Evolutionary conservation across 2,888 invertebrate genomes (phyloP).

Genomic region (Lampropteryx suffumata): DNA sequence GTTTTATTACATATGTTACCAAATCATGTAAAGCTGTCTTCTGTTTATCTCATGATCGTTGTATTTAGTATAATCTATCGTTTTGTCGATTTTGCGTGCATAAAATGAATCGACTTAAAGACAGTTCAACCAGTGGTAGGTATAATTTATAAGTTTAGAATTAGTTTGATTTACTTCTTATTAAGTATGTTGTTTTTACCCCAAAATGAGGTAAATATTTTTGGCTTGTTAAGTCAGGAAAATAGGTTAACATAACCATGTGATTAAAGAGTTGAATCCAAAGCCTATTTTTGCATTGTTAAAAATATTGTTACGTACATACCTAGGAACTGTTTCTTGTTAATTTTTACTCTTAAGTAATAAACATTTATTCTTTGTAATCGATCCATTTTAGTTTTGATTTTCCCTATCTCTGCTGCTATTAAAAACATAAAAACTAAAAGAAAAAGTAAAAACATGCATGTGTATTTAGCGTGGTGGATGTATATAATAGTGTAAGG

Average conservation of each 20-base stretch:
- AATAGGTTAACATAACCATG: neutral
- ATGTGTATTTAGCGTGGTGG: too few species aligned
- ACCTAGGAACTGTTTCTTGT: neutral
- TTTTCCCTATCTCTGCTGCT: neutral
- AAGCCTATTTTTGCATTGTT: conserved; percentile 9
- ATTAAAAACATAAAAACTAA: too few species aligned
- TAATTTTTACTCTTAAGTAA: conserved; percentile 7
- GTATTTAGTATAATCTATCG: neutral
- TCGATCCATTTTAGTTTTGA: conserved; percentile 10
- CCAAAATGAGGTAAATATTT: too few species aligned
- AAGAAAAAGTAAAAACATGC: too few species aligned
- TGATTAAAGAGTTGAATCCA: conserved; percentile 11
- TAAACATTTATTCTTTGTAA: conserved; percentile 10
- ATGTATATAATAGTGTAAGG: too few species aligned
- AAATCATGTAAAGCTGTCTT: conserved; percentile 4
- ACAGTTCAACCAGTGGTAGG: neutral
- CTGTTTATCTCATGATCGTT: neutral
- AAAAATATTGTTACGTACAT: neutral
- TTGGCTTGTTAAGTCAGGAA: conserved; percentile 2
- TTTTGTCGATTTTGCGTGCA: neutral
- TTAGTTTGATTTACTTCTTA: neutral
- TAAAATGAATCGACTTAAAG: neutral
- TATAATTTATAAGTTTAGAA: neutral
- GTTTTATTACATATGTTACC: conserved; percentile 4
- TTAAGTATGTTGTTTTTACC: too few species aligned